phyloP scores from a whole-genome alignment of 2,113 vertebrate species.

The Apaloderma vittatum region DNA sequence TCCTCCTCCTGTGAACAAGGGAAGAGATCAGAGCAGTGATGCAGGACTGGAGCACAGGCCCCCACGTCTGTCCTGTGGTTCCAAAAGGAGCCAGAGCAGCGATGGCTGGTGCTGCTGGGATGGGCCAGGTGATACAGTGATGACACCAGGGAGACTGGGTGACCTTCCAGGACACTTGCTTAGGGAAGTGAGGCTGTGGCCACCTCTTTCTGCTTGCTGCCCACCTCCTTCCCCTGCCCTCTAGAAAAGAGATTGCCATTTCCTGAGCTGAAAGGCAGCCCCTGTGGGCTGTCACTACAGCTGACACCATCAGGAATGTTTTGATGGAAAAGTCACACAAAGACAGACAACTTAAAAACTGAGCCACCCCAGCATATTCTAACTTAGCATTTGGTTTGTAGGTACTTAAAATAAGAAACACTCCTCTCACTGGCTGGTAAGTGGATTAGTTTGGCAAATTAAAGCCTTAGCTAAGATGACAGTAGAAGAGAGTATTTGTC shows the following conservation, averaged over 20 bases:
- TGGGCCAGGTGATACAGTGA: not conserved
- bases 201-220: not conserved
- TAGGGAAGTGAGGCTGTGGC: not conserved
- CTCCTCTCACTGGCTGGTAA: slow-evolving; percentile 15
- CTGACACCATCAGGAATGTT: not conserved
- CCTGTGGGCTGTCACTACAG: not conserved
- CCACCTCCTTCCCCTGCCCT: not conserved
- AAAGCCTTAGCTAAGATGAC: slow-evolving; percentile 35
- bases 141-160: not conserved
- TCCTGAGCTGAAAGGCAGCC: not conserved
- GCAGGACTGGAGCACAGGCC: not conserved
- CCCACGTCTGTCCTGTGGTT: not conserved
- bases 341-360: not conserved
- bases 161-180: not conserved
- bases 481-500: slow-evolving; percentile 9
- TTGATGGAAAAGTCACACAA: not conserved
- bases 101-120: not conserved
- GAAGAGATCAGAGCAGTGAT: not conserved
- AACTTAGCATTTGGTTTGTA: not conserved
- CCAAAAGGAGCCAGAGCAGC: not conserved
- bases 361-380: not conserved
- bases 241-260: not conserved
- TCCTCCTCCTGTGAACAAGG: not conserved
- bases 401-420: not conserved
- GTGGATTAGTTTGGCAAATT: slow-evolving; percentile 54